Percentiles rank a stretch among this genome's conserved stretches.
Evolutionary conservation across 2,888 invertebrate species (phyloP).

Genomic region (Stomorhina lunata): DNA sequence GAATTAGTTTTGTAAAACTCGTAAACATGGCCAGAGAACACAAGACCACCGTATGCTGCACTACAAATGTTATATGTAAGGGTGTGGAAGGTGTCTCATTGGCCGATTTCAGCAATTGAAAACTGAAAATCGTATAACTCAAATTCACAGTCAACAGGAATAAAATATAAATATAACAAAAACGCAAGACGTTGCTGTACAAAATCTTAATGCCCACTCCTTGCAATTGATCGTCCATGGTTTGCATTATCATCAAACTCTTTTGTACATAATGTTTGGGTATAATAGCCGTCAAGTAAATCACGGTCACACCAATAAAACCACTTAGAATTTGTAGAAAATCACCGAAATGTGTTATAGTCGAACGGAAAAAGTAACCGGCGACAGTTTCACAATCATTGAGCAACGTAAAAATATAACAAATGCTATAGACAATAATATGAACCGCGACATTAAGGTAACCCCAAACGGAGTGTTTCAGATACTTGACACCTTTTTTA

Average conservation of each 20-base stretch:
- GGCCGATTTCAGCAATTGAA: slow-evolving; percentile 72
- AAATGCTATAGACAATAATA: slow-evolving; percentile 70
- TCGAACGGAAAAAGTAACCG: slow-evolving; percentile 77
- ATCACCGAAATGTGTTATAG: slow-evolving; percentile 77
- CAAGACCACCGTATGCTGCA: slow-evolving; percentile 76
- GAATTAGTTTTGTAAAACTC: slow-evolving; percentile 73
- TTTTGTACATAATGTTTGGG: slow-evolving; percentile 74
- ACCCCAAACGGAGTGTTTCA: slow-evolving; percentile 74
- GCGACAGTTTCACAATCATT: slow-evolving; percentile 77
- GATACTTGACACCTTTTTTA: slow-evolving; percentile 66
- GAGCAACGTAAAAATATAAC: slow-evolving; percentile 73
- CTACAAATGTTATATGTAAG: slow-evolving; percentile 75
- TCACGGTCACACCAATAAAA: slow-evolving; percentile 76
- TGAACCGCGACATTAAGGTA: slow-evolving; percentile 74
- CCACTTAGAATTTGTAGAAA: slow-evolving; percentile 76
- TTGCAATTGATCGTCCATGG: slow-evolving; percentile 74
- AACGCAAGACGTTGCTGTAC: slow-evolving; percentile 76
- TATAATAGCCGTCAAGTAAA: slow-evolving; percentile 74
- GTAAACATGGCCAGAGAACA: slow-evolving; percentile 72
- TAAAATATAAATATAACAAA: slow-evolving; percentile 71
- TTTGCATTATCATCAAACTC: slow-evolving; percentile 71
- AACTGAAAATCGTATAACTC: slow-evolving; percentile 73
- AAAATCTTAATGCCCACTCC: slow-evolving; percentile 76
- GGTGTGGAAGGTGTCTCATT: slow-evolving; percentile 71
- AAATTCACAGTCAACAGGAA: slow-evolving; percentile 71